These are phyloP conservation scores for Muscicapa adusta DNA, from an alignment of 2,113 vertebrate genomes.

Conservation along the genomic window DNA sequence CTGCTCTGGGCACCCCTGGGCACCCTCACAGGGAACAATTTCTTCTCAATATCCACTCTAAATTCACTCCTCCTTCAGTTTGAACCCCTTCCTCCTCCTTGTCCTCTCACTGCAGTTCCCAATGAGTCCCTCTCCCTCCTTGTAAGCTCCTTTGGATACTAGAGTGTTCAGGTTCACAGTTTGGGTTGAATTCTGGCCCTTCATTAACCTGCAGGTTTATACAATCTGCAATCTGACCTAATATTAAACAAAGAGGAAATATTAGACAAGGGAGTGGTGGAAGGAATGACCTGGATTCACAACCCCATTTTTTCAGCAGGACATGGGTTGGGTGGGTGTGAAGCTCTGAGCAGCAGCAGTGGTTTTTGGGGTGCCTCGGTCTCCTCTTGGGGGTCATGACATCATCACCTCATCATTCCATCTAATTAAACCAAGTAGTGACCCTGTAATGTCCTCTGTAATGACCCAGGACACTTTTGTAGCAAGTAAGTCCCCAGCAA, in stretches of 20 bases:
- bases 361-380: background rate
- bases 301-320: rapidly evolving
- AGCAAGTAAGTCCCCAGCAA: background rate
- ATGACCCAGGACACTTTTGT: background rate
- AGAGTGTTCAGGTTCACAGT: background rate
- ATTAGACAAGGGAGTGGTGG: background rate
- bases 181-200: background rate
- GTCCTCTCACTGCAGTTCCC: background rate
- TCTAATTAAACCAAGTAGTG: background rate
- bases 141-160: background rate
- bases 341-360: background rate
- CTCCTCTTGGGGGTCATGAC: background rate
- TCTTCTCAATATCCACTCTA: rapidly evolving
- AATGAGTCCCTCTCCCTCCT: background rate
- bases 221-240: background rate
- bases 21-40: background rate
- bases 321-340: background rate
- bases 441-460: background rate
- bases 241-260: background rate
- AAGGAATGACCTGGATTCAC: background rate
- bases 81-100: background rate
- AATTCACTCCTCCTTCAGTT: background rate
- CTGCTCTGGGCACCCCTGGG: background rate
- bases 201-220: background rate
- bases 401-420: background rate